phyloP scores from a whole-genome alignment of 2,113 vertebrate genomes.

The human region DNA sequence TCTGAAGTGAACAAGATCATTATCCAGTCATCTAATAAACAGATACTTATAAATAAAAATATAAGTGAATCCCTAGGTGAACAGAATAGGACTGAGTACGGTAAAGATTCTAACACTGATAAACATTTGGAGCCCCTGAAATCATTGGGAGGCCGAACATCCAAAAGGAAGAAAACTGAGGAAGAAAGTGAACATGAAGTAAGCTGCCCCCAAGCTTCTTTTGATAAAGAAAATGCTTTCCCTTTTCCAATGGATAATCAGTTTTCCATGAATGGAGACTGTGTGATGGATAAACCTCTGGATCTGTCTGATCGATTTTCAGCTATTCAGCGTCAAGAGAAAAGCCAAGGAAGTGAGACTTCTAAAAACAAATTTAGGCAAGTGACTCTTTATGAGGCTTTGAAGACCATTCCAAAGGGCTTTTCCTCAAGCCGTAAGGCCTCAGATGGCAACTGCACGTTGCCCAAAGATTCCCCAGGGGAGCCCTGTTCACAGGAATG shows the following conservation, averaged over 20 bases:
- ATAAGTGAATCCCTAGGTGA: slow-evolving; percentile 66
- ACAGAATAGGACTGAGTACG: slow-evolving; percentile 48
- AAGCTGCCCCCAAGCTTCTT: slow-evolving; percentile 78
- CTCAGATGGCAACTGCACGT: slow-evolving; percentile 61
- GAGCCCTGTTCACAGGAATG: slow-evolving; percentile 74
- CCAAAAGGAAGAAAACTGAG: slow-evolving; percentile 85
- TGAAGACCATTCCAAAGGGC: slow-evolving; percentile 78
- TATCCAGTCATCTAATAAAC: slow-evolving; percentile 78
- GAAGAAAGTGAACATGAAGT: slow-evolving; percentile 73
- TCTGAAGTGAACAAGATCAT: slow-evolving; percentile 76
- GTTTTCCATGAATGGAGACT: slow-evolving; percentile 76
- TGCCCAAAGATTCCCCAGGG: slow-evolving; percentile 75
- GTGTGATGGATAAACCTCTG: slow-evolving; percentile 81
- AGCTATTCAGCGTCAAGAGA: slow-evolving; percentile 78
- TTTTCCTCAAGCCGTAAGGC: slow-evolving; percentile 63
- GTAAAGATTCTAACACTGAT: slow-evolving; percentile 68
- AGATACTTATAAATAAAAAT: slow-evolving; percentile 78
- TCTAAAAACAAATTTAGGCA: slow-evolving; percentile 83
- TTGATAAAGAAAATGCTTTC: slow-evolving; percentile 85
- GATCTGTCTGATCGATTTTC: slow-evolving; percentile 88
- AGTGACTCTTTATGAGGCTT: slow-evolving; percentile 79
- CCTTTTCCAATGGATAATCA: slow-evolving; percentile 64
- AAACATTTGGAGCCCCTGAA: slow-evolving; percentile 61
- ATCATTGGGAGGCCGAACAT: slow-evolving; percentile 73
- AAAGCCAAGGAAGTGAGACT: slow-evolving; percentile 77